Evolutionary conservation across 2,888 invertebrate genomes (phyloP).

Genomic region (Xylophagus ater): DNA sequence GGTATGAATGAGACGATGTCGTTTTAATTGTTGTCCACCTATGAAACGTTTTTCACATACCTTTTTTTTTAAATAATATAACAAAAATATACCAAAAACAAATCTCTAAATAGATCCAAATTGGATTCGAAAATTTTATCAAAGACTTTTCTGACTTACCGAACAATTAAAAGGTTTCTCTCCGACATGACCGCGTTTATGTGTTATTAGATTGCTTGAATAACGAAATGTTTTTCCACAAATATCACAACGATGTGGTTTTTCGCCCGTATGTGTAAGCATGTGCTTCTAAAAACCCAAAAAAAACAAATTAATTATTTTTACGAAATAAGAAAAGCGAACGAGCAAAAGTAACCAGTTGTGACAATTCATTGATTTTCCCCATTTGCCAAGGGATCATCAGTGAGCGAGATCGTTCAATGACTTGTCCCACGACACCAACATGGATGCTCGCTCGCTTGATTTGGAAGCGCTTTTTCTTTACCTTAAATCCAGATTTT

Average conservation of each 20-base stretch:
- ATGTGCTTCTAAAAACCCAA: conserved; percentile 28
- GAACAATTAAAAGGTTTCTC: conserved; percentile 32
- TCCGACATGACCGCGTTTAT: conserved; percentile 31
- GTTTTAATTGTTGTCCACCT: conserved; percentile 33
- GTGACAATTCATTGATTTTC: too few relatives aligned
- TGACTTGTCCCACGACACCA: too few relatives aligned
- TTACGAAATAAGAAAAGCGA: not conserved
- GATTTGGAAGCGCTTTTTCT: too few relatives aligned
- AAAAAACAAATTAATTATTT: not conserved
- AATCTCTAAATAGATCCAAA: not conserved
- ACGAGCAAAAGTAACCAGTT: not conserved
- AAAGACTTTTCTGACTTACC: conserved; percentile 10
- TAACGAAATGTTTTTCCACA: conserved; percentile 33
- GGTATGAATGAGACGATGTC: conserved; percentile 32
- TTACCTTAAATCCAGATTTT: conserved; percentile 34
- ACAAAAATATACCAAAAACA: not conserved
- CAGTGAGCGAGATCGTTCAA: too few relatives aligned
- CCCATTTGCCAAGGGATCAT: too few relatives aligned
- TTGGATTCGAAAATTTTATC: not conserved
- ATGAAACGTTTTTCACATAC: conserved; percentile 33
- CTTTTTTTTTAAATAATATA: conserved; percentile 9
- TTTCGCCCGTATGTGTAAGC: conserved; percentile 36
- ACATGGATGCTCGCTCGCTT: too few relatives aligned
- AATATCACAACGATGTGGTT: conserved; percentile 31
- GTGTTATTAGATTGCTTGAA: conserved; percentile 35